phyloP scores from a whole-genome alignment of 2,113 vertebrate genomes.

The Anser brachyrhynchus region DNA sequence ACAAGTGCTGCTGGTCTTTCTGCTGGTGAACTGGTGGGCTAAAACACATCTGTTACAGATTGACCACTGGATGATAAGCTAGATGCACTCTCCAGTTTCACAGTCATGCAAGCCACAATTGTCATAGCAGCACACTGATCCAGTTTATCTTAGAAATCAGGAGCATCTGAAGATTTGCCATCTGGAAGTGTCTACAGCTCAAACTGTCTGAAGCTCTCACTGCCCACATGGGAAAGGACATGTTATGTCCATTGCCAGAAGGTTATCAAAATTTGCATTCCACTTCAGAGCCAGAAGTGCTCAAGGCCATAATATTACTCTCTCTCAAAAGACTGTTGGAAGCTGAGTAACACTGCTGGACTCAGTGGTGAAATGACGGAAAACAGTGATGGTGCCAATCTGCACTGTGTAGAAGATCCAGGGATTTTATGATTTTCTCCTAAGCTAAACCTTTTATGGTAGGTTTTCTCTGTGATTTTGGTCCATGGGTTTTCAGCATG shows the following conservation, averaged over 20 bases:
- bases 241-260: background rate
- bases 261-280: background rate
- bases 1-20: background rate
- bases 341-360: background rate
- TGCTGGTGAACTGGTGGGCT: background rate
- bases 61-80: background rate
- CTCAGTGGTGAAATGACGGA: background rate
- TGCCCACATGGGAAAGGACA: background rate
- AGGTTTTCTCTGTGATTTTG: background rate
- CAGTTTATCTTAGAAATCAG: background rate
- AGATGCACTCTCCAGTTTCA: background rate
- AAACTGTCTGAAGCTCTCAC: background rate
- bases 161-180: slow-evolving; percentile 1
- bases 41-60: background rate
- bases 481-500: background rate
- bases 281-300: background rate
- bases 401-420: background rate
- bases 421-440: background rate
- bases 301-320: background rate
- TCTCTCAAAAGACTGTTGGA: background rate
- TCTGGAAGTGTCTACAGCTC: background rate
- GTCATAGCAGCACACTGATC: background rate
- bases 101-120: background rate
- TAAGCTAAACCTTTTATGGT: background rate
- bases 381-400: background rate